These are phyloP conservation scores for Schizotus pectinicornis DNA, from an alignment of 2,888 invertebrate species.

Conservation along the genomic window DNA sequence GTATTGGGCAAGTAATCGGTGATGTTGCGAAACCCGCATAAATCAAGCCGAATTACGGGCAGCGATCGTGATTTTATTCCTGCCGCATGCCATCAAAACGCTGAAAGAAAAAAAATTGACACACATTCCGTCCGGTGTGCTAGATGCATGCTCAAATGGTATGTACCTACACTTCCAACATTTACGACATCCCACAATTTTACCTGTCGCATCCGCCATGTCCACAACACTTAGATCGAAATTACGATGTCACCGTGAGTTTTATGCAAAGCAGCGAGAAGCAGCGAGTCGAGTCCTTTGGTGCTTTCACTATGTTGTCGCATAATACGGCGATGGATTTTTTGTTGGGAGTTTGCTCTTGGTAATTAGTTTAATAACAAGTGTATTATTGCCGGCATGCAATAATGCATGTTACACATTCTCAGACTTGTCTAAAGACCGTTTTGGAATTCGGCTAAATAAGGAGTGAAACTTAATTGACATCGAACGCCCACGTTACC, in stretches of 20 bases:
- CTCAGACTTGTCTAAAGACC: conserved; percentile 40
- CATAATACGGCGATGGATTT: conserved; percentile 1
- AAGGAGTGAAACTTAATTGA: conserved; percentile 53
- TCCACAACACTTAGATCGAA: conserved; percentile 18
- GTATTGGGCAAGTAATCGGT: too few species aligned
- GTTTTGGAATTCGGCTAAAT: conserved; percentile 48
- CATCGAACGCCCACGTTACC: conserved; percentile 44
- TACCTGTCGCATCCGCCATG: conserved; percentile 13
- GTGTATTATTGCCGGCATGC: conserved; percentile 37
- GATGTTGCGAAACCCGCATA: background rate
- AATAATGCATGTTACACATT: conserved; percentile 43
- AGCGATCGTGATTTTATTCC: conserved; percentile 1
- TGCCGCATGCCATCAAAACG: conserved; percentile 2
- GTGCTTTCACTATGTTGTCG: conserved; percentile 15
- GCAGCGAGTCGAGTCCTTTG: background rate
- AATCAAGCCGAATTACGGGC: conserved; percentile 1
- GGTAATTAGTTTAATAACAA: conserved; percentile 32
- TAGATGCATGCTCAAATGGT: background rate
- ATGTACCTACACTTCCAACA: background rate
- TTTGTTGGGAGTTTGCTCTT: background rate
- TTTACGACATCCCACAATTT: conserved; percentile 19
- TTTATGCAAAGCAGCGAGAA: conserved; percentile 20
- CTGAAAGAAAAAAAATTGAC: conserved; percentile 20
- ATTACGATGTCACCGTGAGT: conserved; percentile 20
- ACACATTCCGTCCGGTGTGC: conserved; percentile 22